phyloP scores from a whole-genome alignment of 2,888 invertebrate species.

The Acronicta leporina region DNA sequence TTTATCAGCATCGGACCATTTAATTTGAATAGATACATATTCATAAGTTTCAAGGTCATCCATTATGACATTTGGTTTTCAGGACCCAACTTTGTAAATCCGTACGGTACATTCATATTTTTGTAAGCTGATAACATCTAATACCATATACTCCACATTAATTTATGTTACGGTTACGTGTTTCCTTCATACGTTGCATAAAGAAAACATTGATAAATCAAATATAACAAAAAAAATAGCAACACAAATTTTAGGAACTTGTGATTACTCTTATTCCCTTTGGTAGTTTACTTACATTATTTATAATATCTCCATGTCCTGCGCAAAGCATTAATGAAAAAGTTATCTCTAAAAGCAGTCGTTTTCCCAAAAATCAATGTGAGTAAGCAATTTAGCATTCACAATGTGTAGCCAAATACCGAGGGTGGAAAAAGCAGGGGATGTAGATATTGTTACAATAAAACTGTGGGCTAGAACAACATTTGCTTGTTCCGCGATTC shows the following conservation, averaged over 20 bases:
- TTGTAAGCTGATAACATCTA: conserved; percentile 6
- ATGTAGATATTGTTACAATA: conserved; percentile 76
- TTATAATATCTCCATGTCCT: neutral
- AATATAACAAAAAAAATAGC: conserved; percentile 1
- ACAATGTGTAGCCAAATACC: conserved; percentile 53
- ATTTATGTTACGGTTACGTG: conserved; percentile 23
- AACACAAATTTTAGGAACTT: neutral
- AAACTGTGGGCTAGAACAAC: conserved; percentile 73
- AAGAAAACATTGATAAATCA: conserved; percentile 15
- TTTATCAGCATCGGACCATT: conserved; percentile 47
- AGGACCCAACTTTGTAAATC: conserved; percentile 10
- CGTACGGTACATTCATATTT: neutral
- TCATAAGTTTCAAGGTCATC: conserved; percentile 43
- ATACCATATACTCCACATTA: conserved; percentile 5
- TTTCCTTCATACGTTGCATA: conserved; percentile 13
- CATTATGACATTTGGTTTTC: conserved; percentile 9
- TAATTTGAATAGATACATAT: conserved; percentile 39
- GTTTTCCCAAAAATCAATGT: conserved; percentile 67
- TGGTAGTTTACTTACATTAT: conserved; percentile 1
- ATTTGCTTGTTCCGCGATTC: conserved; percentile 48
- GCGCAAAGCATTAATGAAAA: neutral
- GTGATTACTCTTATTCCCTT: too few species aligned
- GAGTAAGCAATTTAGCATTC: conserved; percentile 68
- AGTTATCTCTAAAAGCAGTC: conserved; percentile 2
- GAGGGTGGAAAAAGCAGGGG: conserved; percentile 71